Base-by-base conservation (phyloP, 92 coral and sea anemone species). In the Phenganax marumi region DNA sequence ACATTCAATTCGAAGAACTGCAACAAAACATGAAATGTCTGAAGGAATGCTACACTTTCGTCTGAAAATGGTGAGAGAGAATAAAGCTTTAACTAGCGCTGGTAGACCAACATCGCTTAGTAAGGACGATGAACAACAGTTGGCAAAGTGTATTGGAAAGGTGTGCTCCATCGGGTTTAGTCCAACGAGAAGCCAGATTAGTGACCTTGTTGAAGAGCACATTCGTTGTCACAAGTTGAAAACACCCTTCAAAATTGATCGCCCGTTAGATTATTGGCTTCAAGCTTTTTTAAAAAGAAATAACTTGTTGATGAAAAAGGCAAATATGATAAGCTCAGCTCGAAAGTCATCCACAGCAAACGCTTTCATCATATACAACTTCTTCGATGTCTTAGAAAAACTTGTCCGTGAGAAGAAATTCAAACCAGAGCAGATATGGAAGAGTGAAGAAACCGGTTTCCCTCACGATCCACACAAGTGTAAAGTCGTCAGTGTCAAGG, bases 121-220 rank as follows among this genome's bases (percentile, higher is more conserved):
- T 16, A 7, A 61, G 23, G 71, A 65, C 39, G 71, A 43, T 12
- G 71, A 65, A 65, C 33, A 65, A 21, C 71, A 65, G 6, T 21
- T 65, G 71, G 71, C 39, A 5, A 65, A 10, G 39, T 65, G 39
- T 21, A 65, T 65, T 65, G 71, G 71, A n/a, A 65, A 11, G 39
- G 39, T 65, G 71, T 65, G 71, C 71, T 12, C 25, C 39, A 11
- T 65, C 39, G 39, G 71, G 71, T 65, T 21, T 65, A 21, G 71
- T 21, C 71, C 71, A 65, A 65, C 71, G 39, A 10, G 71, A 65
- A n/a, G 60, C 60, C 60, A 54, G 60, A 54, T 54, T 54, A 54
- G 17, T 17, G 17, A 54, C 17, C 60, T 54, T 54, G 60, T 17
- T n/a, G n/a, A 54, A 17, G 60, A 54, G 60, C 17, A 54, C 17